Evolutionary conservation across 2,113 vertebrate species (phyloP).

Genomic region (Oenanthe melanoleuca): DNA sequence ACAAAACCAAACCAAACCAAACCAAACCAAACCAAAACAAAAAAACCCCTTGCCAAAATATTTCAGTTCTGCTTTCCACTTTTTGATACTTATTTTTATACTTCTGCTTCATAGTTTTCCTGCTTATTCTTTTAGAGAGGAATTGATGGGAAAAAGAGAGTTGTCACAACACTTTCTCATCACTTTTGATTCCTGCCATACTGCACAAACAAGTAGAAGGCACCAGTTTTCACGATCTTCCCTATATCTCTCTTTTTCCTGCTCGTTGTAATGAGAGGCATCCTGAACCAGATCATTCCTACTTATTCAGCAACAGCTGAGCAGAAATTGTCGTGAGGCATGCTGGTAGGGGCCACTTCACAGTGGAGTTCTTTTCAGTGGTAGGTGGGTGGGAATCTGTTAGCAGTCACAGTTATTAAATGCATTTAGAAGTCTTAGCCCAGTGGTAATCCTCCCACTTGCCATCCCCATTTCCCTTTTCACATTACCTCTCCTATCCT

Average conservation of each 20-base stretch:
- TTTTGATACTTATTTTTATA: not conserved
- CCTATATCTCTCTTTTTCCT: not conserved
- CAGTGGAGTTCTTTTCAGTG: not conserved
- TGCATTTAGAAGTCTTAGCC: not conserved
- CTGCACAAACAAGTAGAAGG: not conserved
- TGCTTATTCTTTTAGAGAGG: not conserved
- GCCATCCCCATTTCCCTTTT: not conserved
- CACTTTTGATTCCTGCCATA: fast-evolving
- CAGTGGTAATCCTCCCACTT: not conserved
- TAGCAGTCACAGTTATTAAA: not conserved
- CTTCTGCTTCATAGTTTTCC: not conserved
- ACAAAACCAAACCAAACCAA: no score
- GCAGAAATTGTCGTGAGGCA: not conserved
- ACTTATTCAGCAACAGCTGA: not conserved
- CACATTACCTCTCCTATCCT: not conserved
- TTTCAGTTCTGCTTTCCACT: not conserved
- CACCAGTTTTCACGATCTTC: not conserved
- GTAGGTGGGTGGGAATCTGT: not conserved
- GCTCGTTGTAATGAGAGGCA: not conserved
- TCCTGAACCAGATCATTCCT: not conserved
- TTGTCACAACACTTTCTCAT: not conserved
- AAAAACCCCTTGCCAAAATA: not conserved
- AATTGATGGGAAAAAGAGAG: not conserved
- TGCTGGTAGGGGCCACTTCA: fast-evolving
- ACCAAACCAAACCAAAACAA: fast-evolving